Base-by-base conservation (phyloP, 1,140 invertebrate genomes). In the Epicauta chinensis region DNA sequence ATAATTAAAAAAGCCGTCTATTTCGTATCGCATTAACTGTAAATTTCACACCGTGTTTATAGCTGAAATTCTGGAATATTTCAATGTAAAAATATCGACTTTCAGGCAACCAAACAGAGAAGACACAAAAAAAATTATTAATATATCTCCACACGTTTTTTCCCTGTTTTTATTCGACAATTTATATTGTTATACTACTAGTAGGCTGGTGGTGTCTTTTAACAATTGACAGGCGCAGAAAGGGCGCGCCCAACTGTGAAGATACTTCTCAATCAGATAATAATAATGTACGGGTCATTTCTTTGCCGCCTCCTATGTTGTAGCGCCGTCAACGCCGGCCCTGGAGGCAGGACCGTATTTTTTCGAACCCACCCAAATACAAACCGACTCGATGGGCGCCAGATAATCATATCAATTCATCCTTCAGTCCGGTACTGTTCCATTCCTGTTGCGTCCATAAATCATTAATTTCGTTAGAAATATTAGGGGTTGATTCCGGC, bases 221-320 rank as follows among this genome's bases (percentile, higher is more conserved):
- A 59, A 59, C 60, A 62, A 63, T 63, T 58, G 63, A 61, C 62
- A 61, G 57, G 53, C 60, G 58, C 55, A 65, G 59, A 66, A 67
- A 59, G 55, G 65, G 55, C 23, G 51, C 63, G 59, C 45, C 62
- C 58, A 56, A 60, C 52, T 58, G 65, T 63, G 55, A 67, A 65
- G 63, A 66, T 66, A 66, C 61, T 65, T 62, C 57, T 63, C 63
- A 58, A 67, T 67, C 64, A 60, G 64, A 66, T 66, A 66, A 64
- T 64, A 55, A 23, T 23, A 41, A 52, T 50, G 58, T 61, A 53
- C 63, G 61, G 60, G 58, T 58, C 57, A 59, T 62, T 64, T 63
- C 60, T 63, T 65, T 60, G 53, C 52, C 49, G 58, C 53, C 55
- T 45, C 51, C 32, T 34, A 11, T 34, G 23, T 39, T 36, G 29